Conservation (phyloP, 2,888 invertebrate species). For the Panorpa germanica region DNA sequence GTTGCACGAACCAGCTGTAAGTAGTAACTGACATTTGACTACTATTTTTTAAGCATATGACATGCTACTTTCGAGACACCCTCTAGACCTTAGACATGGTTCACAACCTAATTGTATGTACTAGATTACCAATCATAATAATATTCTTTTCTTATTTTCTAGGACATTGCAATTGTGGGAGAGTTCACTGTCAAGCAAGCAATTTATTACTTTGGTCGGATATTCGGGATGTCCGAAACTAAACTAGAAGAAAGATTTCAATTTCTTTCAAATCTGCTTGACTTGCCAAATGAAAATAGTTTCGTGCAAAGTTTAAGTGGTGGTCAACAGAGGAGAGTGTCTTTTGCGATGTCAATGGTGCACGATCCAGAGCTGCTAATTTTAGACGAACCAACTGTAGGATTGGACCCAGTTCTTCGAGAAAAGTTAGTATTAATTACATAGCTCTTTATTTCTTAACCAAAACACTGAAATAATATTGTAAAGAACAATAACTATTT, state of each 20-base stretch:
- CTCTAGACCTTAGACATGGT: no score
- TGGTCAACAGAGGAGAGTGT: conserved; percentile 78
- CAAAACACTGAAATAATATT: conserved; percentile 10
- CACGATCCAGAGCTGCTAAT: conserved; percentile 79
- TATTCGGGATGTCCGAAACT: conserved; percentile 54
- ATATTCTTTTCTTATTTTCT: conserved; percentile 2
- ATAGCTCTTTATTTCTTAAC: not conserved
- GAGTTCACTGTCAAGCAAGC: conserved; percentile 72
- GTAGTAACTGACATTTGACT: no score
- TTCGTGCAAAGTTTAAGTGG: conserved; percentile 60
- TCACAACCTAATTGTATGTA: not conserved
- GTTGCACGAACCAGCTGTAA: no score
- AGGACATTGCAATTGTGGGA: conserved; percentile 54
- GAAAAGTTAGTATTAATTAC: conserved; percentile 32
- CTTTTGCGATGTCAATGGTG: conserved; percentile 72
- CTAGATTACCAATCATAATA: not conserved
- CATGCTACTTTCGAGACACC: no score
- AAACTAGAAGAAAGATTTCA: conserved; percentile 44
- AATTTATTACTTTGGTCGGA: conserved; percentile 69
- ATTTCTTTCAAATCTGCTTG: conserved; percentile 49
- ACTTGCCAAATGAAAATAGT: conserved; percentile 50
- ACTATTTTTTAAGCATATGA: no score
- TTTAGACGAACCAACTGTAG: conserved; percentile 88
- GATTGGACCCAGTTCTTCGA: conserved; percentile 73
- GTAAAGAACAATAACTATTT: conserved; percentile 13